Conservation (phyloP, 2,888 invertebrate genomes). For the Azorinus chamasolen region DNA sequence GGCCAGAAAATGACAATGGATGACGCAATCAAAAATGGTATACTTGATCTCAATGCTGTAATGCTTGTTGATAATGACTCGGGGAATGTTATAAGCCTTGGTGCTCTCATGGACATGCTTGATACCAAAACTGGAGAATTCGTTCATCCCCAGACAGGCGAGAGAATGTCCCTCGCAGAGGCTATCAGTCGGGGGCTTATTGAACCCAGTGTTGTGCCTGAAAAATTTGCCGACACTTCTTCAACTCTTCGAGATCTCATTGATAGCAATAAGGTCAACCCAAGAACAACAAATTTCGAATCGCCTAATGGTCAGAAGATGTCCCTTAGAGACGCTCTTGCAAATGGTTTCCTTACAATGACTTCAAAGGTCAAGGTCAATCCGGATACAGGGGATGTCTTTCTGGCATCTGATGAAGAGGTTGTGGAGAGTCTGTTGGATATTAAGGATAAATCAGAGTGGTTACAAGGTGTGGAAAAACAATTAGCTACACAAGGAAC, state of each 20-base stretch:
- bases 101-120: constrained; percentile 86
- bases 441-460: constrained; percentile 82
- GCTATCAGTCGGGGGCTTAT: constrained; percentile 93
- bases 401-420: constrained; percentile 79
- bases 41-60: constrained; percentile 78
- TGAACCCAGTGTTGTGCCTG: constrained; percentile 76
- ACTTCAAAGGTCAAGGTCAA: constrained; percentile 89
- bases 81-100: constrained; percentile 79
- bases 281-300: constrained; percentile 76
- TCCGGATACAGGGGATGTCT: constrained; percentile 76
- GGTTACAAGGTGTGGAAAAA: constrained; percentile 81
- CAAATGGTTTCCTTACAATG: constrained; percentile 90
- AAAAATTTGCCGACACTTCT: constrained; percentile 78
- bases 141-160: constrained; percentile 89
- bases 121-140: constrained; percentile 89
- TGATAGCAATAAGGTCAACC: constrained; percentile 79
- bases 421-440: constrained; percentile 81
- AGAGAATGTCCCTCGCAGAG: constrained; percentile 89
- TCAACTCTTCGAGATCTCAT: constrained; percentile 79
- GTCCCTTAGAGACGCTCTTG: constrained; percentile 89
- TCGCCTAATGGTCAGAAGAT: constrained; percentile 87
- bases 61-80: constrained; percentile 83
- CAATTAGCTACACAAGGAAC: constrained; percentile 72
- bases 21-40: constrained; percentile 91
- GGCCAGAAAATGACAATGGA: constrained; percentile 89